These are phyloP conservation scores for Erebia ligea DNA, from an alignment of 2,888 invertebrate genomes.

Conservation along the genomic window DNA sequence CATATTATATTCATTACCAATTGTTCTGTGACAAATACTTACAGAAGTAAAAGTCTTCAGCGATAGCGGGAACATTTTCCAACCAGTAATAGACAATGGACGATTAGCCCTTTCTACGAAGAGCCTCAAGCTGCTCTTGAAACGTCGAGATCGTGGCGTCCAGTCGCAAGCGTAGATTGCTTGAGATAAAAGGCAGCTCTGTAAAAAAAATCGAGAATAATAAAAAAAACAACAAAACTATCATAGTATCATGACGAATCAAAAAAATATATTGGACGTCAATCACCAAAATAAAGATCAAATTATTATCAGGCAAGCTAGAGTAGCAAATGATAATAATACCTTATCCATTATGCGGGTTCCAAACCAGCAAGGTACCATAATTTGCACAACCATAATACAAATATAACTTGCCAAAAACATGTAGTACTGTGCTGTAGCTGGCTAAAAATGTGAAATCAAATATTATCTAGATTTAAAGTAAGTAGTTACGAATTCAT, in stretches of 20 bases:
- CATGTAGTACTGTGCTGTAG: conserved; percentile 54
- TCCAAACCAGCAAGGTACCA: conserved; percentile 68
- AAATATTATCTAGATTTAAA: not conserved
- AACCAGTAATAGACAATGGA: conserved; percentile 60
- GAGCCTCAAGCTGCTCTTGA: conserved; percentile 61
- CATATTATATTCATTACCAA: too few species aligned
- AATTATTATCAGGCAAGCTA: too few species aligned
- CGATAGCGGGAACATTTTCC: conserved; percentile 66
- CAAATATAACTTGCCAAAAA: conserved; percentile 60
- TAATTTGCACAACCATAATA: conserved; percentile 59
- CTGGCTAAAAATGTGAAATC: conserved; percentile 52
- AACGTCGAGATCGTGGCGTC: conserved; percentile 55
- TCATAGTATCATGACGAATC: too few species aligned
- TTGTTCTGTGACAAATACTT: conserved; percentile 42
- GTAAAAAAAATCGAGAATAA: conserved; percentile 31
- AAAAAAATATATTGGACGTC: too few species aligned
- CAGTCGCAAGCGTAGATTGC: conserved; percentile 65
- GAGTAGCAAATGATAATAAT: not conserved
- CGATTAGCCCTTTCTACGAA: conserved; percentile 60
- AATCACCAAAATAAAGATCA: too few species aligned
- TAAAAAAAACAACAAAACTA: too few species aligned
- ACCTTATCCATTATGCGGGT: conserved; percentile 62
- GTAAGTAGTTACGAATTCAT: not conserved
- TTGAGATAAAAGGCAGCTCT: conserved; percentile 59
- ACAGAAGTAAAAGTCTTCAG: conserved; percentile 66